Evolutionary conservation across 2,113 vertebrate species (phyloP), one percentile per base, ranked within the genome.

Genomic region (Phyllopteryx taeniolatus): DNA sequence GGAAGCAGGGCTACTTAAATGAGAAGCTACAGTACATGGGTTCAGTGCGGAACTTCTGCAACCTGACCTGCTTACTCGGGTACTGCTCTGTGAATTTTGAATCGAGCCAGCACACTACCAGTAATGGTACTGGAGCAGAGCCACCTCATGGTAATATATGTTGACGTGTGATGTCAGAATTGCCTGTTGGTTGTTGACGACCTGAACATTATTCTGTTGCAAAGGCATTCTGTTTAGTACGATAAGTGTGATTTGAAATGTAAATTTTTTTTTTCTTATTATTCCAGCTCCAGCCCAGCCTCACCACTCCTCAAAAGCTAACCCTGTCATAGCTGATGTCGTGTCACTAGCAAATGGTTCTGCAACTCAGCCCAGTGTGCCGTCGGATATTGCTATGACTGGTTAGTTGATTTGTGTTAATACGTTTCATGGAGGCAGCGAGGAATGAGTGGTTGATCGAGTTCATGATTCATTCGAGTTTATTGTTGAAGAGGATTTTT

Each of bases 21-120:
- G 97, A 99, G 87, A 96, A 95, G 72, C 90, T 99, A 68, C 95
- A 95, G 77, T 98, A 96, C 95, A 90, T 94, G 72, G 96, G 95
- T 33, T 94, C 95, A 59, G 93, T 96, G 61, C 95, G 95, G 70
- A 95, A 98, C 91, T 99, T 99, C 87, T 99, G 98, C 90, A 95
- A 96, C 81, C 88, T 96, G 89, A 87, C 92, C 77, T 99, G 98
- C 87, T 90, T 98, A 57, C 91, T 96, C 71, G 92, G 94, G 72
- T 99, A 97, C 91, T 99, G 96, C 90, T 76, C 73, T 68, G 46
- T 84, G 54, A 78, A 80, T 43, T 87, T 92, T 77, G 85, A 90
- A 61, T 56, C 11, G 0, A 94, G 89, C 77, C 94, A 92, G 67
- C 93, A 93, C 79, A 87, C n/a, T 77, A 79, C 64, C 76, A 88